These are phyloP conservation scores for Cryptoprocta ferox DNA, from an alignment of 2,797 vertebrate species.

Conservation along the genomic window DNA sequence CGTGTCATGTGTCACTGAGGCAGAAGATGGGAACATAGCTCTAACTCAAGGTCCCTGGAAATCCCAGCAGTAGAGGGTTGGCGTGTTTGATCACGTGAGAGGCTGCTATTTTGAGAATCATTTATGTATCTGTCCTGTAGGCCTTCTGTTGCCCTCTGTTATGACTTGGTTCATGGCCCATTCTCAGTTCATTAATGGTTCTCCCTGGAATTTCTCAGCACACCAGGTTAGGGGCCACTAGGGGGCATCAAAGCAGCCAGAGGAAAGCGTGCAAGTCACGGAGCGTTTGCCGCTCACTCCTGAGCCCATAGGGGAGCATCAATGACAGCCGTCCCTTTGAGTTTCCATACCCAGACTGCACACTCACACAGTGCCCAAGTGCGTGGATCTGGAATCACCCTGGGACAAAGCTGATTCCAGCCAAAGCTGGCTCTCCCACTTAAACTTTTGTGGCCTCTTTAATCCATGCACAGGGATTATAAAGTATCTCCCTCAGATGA, in stretches of 20 bases:
- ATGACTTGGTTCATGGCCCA: background rate
- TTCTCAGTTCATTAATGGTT: background rate
- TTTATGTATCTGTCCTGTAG: background rate
- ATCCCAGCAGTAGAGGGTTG: background rate
- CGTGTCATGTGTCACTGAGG: background rate
- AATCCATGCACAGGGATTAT: background rate
- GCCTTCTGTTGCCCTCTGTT: background rate
- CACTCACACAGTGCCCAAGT: background rate
- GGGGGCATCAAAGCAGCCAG: constrained; percentile 22
- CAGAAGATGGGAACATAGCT: background rate
- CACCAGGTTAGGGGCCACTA: background rate
- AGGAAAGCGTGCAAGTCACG: fast-evolving
- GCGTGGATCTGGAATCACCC: background rate
- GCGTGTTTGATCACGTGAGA: background rate
- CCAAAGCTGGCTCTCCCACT: background rate
- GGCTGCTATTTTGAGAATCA: background rate
- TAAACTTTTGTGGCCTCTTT: background rate
- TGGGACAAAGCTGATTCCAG: background rate
- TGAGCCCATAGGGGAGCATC: too few species aligned
- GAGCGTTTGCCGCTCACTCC: background rate
- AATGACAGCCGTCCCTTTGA: background rate
- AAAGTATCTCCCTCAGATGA: background rate
- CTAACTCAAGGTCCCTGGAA: background rate
- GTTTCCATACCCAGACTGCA: fast-evolving
- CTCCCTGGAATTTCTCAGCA: background rate